phyloP scores from a whole-genome alignment of 1,140 invertebrate species.

The Drosophila obscura region DNA sequence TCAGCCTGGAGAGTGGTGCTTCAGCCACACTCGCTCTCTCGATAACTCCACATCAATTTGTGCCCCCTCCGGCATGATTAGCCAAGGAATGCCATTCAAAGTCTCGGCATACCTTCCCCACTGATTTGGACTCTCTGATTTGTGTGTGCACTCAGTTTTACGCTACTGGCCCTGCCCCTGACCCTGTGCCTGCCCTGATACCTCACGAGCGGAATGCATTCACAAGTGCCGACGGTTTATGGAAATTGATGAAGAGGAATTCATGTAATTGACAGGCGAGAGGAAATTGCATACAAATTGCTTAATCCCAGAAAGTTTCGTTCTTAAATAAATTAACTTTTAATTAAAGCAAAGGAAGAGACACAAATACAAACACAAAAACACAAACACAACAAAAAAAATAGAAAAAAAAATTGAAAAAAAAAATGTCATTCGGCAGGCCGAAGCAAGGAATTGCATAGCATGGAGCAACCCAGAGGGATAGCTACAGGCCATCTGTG shows the following conservation, averaged over 20 bases:
- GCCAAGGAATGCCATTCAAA: no score
- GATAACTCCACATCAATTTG: no score
- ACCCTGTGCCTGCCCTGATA: background rate
- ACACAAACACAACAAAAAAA: conserved; percentile 6
- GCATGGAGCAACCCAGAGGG: background rate
- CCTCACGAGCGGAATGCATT: conserved; percentile 24
- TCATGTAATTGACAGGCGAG: conserved; percentile 61
- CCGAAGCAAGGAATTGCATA: background rate
- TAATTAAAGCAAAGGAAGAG: conserved; percentile 39
- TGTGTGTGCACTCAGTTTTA: background rate
- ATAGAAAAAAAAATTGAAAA: background rate
- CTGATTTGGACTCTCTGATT: no score
- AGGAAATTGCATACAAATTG: conserved; percentile 71
- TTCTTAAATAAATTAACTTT: conserved; percentile 77
- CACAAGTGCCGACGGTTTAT: conserved; percentile 64
- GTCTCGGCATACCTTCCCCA: no score
- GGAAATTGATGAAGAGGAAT: conserved; percentile 57
- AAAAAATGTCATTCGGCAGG: background rate
- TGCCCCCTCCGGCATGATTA: no score
- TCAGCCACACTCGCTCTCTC: no score
- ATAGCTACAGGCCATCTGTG: background rate
- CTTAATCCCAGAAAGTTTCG: conserved; percentile 43
- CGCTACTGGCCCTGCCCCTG: no score
- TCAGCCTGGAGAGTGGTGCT: no score
- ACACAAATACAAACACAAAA: background rate